A percentile compares a stretch with the other conserved stretches of the same genome.
phyloP scores from a whole-genome alignment of 2,113 vertebrate genomes.

The Antechinus stuartii region DNA sequence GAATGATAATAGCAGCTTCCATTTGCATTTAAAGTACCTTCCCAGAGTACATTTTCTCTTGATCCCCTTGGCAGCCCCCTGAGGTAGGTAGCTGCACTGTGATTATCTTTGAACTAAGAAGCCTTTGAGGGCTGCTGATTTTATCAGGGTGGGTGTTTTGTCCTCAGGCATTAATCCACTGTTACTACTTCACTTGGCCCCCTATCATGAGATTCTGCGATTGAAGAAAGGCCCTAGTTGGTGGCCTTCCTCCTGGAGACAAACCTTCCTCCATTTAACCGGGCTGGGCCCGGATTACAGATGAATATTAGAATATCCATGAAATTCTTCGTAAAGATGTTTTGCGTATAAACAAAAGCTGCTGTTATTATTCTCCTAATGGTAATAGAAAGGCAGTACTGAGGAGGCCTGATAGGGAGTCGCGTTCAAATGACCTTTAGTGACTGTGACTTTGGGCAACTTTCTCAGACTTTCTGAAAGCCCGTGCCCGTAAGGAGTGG shows the following conservation, averaged over 20 bases:
- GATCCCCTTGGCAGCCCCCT: background rate
- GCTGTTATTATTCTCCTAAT: background rate
- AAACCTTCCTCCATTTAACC: background rate
- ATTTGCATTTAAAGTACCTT: background rate
- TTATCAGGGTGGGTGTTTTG: background rate
- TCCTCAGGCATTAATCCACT: background rate
- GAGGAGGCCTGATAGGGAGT: background rate
- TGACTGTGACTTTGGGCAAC: background rate
- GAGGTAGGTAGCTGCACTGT: background rate
- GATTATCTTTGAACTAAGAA: background rate
- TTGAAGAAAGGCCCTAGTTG: background rate
- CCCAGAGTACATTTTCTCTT: background rate
- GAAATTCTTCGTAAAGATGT: background rate
- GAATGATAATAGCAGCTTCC: background rate
- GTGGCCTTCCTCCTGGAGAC: background rate
- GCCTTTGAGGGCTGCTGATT: background rate
- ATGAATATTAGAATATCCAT: background rate
- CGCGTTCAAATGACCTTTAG: background rate
- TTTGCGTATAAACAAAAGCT: background rate
- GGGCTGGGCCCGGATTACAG: background rate
- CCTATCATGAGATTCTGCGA: background rate
- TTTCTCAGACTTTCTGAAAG: background rate
- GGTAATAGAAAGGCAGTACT: background rate
- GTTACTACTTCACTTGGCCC: background rate
- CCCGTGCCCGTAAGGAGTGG: background rate